These are phyloP conservation scores for Anthopleura sola DNA, from an alignment of 64 coral and sea anemone genomes.

Conservation along the genomic window DNA sequence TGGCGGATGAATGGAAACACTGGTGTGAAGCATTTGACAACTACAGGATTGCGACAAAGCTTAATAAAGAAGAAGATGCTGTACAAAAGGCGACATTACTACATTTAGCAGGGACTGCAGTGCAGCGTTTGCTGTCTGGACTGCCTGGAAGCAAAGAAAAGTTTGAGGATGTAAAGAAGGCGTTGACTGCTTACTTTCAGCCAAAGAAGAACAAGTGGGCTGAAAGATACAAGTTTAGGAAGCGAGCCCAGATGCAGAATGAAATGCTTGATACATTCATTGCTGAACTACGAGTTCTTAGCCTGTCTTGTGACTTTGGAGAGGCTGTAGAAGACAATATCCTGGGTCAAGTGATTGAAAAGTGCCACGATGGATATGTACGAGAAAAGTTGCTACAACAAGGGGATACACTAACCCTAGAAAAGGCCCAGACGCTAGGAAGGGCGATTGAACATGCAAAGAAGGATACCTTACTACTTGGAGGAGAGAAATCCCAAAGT, in stretches of 20 bases:
- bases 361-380: slow-evolving; percentile 38
- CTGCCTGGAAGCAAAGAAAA: slow-evolving; percentile 38
- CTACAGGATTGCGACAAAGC: slow-evolving; percentile 42
- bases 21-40: slow-evolving; percentile 49
- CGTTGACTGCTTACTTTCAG: slow-evolving; percentile 12
- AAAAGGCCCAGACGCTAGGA: slow-evolving; percentile 48
- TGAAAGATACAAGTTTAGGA: slow-evolving; percentile 47
- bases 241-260: slow-evolving; percentile 26
- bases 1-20: slow-evolving; percentile 35
- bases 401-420: slow-evolving; percentile 41
- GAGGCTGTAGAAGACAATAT: slow-evolving; percentile 35
- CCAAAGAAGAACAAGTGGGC: slow-evolving; percentile 37
- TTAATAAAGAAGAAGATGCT: slow-evolving; percentile 36
- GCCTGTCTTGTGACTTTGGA: slow-evolving; percentile 25
- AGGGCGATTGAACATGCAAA: slow-evolving; percentile 51
- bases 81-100: slow-evolving; percentile 40
- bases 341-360: slow-evolving; percentile 50
- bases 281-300: slow-evolving; percentile 31
- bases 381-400: slow-evolving; percentile 39
- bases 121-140: slow-evolving; percentile 46
- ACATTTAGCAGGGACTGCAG: slow-evolving; percentile 50
- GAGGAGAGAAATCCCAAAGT: slow-evolving; percentile 20
- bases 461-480: slow-evolving; percentile 40
- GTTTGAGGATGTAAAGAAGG: slow-evolving; percentile 18
- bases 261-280: slow-evolving; percentile 36